These are phyloP conservation scores for Hormaphis cornu DNA, from an alignment of 1,140 invertebrate species.

Conservation along the genomic window DNA sequence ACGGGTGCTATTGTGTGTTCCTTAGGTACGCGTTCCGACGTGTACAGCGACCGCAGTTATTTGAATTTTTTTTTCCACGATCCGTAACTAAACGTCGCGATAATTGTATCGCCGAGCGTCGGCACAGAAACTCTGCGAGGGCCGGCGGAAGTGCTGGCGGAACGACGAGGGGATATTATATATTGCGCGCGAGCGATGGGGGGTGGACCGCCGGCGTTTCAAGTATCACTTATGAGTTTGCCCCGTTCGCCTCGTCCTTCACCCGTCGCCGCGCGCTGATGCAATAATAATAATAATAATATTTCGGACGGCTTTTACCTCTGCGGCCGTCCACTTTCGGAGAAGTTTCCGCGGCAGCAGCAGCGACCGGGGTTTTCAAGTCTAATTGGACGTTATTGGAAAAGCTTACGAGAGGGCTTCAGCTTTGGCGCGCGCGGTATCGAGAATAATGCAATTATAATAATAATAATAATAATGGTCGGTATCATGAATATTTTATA, in stretches of 20 bases:
- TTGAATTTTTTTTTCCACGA: too few relatives aligned
- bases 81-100: too few relatives aligned
- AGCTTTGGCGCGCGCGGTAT: neutral
- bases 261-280: neutral
- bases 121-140: too few relatives aligned
- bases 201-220: neutral
- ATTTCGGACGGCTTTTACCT: slow-evolving; percentile 1
- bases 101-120: too few relatives aligned
- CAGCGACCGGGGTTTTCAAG: neutral
- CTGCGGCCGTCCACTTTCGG: neutral
- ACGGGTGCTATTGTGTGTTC: too few relatives aligned
- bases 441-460: neutral
- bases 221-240: slow-evolving; percentile 30
- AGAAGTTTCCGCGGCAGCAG: neutral
- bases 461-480: neutral
- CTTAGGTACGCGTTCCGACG: too few relatives aligned
- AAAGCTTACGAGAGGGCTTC: slow-evolving; percentile 26
- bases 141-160: too few relatives aligned
- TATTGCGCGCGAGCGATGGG: neutral
- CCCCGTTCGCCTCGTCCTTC: neutral
- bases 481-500: too few relatives aligned
- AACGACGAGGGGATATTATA: neutral
- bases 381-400: slow-evolving; percentile 30
- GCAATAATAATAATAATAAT: slow-evolving; percentile 23
- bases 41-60: too few relatives aligned